These are phyloP conservation scores for Clarias macrocephalus DNA, from an alignment of 2,113 vertebrate species.

Conservation along the genomic window DNA sequence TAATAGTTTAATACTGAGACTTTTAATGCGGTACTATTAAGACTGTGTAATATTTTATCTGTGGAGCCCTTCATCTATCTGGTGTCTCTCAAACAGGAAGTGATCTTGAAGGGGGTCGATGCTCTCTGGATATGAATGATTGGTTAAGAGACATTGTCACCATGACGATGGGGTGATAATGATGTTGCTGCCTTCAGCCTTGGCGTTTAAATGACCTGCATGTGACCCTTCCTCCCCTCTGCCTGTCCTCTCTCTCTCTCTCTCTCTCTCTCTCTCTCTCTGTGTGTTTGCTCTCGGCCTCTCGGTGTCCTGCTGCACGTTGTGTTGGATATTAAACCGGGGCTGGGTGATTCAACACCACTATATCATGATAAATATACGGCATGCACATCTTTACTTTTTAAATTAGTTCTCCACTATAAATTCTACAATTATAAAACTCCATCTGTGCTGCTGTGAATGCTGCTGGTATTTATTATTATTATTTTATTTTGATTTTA, in stretches of 20 bases:
- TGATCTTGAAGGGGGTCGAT: conserved; percentile 17
- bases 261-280: conserved; percentile 46
- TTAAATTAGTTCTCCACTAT: background rate
- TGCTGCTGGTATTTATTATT: no score
- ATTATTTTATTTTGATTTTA: background rate
- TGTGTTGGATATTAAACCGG: conserved; percentile 45
- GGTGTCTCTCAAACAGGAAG: conserved; percentile 46
- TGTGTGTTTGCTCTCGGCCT: conserved; percentile 50
- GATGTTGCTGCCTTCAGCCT: conserved; percentile 76
- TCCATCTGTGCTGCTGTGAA: background rate
- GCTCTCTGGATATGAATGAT: conserved; percentile 59
- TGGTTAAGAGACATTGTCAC: conserved; percentile 62
- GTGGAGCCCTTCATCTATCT: conserved; percentile 30
- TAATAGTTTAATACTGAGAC: background rate
- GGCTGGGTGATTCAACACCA: background rate
- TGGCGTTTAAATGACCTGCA: conserved; percentile 84
- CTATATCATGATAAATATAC: background rate
- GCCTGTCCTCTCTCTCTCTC: conserved; percentile 48
- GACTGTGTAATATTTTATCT: conserved; percentile 4
- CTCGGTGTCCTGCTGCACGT: conserved; percentile 46
- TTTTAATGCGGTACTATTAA: background rate
- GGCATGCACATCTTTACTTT: background rate
- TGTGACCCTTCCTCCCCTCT: conserved; percentile 66
- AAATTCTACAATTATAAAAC: background rate
- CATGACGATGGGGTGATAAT: conserved; percentile 63